These are phyloP conservation scores for Stigmatopora nigra DNA, from an alignment of 2,113 vertebrate species.

Conservation along the genomic window DNA sequence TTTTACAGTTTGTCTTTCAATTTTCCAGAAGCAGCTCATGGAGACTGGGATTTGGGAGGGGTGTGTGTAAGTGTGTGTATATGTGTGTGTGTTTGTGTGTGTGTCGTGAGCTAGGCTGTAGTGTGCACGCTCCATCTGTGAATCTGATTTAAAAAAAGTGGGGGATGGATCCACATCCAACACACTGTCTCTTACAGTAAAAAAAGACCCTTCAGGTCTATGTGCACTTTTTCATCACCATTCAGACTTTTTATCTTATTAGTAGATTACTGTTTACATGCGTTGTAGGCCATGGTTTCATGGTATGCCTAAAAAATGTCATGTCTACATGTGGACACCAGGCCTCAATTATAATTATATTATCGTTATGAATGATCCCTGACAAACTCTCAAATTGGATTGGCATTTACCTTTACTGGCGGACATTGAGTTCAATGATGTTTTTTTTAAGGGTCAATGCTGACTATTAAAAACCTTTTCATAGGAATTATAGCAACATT, in stretches of 20 bases:
- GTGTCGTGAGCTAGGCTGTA: constrained; percentile 28
- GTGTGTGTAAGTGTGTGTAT: not conserved
- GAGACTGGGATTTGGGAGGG: constrained; percentile 34
- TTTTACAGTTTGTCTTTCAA: constrained; percentile 46
- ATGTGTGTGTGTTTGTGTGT: constrained; percentile 7
- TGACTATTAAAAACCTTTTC: too few species aligned
- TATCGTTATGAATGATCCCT: not conserved
- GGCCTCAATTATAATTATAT: constrained; percentile 22
- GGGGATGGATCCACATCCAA: constrained; percentile 1
- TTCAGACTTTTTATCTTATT: not conserved
- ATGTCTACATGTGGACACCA: too few species aligned
- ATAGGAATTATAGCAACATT: not conserved
- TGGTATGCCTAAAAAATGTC: too few species aligned
- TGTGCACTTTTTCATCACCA: not conserved
- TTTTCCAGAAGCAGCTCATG: constrained; percentile 57
- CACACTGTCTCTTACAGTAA: not conserved
- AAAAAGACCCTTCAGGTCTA: not conserved
- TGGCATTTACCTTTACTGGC: constrained; percentile 2
- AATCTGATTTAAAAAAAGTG: constrained; percentile 53
- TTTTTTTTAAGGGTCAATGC: too few species aligned
- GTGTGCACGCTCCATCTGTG: constrained; percentile 54
- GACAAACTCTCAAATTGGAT: not conserved
- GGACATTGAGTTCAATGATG: too few species aligned
- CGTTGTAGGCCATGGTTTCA: too few species aligned
- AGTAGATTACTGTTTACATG: not conserved